phyloP scores from a whole-genome alignment of 2,888 invertebrate genomes.

The Chorisops tibialis region DNA sequence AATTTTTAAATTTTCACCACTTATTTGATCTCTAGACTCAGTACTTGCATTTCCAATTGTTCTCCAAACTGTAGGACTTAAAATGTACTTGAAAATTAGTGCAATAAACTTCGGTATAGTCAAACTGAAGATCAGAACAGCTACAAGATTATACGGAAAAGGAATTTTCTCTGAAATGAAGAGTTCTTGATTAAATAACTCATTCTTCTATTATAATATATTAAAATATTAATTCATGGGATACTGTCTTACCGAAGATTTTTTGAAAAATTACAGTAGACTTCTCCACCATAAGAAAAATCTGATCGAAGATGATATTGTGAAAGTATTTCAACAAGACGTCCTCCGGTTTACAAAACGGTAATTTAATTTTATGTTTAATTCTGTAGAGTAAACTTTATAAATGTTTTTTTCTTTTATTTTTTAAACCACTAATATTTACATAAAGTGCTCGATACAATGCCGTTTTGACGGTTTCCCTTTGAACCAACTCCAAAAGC shows the following conservation, averaged over 20 bases:
- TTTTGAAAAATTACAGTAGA: background rate
- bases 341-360: background rate
- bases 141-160: background rate
- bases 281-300: background rate
- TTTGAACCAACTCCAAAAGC: no score
- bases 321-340: background rate
- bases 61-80: background rate
- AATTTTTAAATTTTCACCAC: slow-evolving; percentile 2
- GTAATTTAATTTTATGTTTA: background rate
- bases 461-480: no score
- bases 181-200: background rate
- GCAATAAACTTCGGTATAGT: background rate
- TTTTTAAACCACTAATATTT: no score
- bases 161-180: background rate
- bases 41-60: background rate
- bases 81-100: background rate
- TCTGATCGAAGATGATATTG: background rate
- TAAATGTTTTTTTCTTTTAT: no score
- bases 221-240: background rate
- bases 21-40: background rate
- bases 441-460: no score
- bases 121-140: background rate
- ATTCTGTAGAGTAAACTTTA: no score
- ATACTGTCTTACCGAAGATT: background rate
- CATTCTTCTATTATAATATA: background rate